phyloP scores from a whole-genome alignment of 1,140 invertebrate genomes.

The Amyelois transitella region DNA sequence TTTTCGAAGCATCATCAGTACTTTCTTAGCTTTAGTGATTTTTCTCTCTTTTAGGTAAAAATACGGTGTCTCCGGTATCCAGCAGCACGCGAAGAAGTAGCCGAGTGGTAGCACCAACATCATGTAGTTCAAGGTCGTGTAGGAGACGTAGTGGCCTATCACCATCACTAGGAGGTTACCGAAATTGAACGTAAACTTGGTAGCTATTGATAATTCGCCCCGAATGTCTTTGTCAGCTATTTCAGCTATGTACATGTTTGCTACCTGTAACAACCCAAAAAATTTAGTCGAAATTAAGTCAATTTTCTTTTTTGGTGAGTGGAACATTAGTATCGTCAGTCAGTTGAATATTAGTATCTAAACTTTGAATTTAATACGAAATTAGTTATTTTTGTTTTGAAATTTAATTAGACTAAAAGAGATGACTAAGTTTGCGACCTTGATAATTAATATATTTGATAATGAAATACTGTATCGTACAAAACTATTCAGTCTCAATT shows the following conservation, averaged over 20 bases:
- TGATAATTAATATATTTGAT: too few relatives aligned
- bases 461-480: too few relatives aligned
- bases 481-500: too few relatives aligned
- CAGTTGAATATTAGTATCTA: too few relatives aligned
- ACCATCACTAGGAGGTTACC: conserved; percentile 72
- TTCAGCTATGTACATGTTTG: conserved; percentile 78
- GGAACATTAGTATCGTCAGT: too few relatives aligned
- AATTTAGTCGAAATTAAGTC: neutral
- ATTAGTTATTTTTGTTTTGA: too few relatives aligned
- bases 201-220: conserved; percentile 77
- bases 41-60: conserved; percentile 75
- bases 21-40: conserved; percentile 48
- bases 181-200: conserved; percentile 78
- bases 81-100: conserved; percentile 75
- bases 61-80: conserved; percentile 85
- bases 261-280: conserved; percentile 36
- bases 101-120: conserved; percentile 54
- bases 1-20: conserved; percentile 50
- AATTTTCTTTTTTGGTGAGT: neutral
- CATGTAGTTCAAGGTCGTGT: conserved; percentile 58
- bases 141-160: conserved; percentile 69
- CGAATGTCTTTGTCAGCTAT: conserved; percentile 78
- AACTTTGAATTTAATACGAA: too few relatives aligned
- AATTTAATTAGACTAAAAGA: too few relatives aligned
- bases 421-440: too few relatives aligned